Evolutionary conservation across 2,888 invertebrate species (phyloP), one percentile per base, ranked within the genome.

Genomic region (Cheilosia vulpina): DNA sequence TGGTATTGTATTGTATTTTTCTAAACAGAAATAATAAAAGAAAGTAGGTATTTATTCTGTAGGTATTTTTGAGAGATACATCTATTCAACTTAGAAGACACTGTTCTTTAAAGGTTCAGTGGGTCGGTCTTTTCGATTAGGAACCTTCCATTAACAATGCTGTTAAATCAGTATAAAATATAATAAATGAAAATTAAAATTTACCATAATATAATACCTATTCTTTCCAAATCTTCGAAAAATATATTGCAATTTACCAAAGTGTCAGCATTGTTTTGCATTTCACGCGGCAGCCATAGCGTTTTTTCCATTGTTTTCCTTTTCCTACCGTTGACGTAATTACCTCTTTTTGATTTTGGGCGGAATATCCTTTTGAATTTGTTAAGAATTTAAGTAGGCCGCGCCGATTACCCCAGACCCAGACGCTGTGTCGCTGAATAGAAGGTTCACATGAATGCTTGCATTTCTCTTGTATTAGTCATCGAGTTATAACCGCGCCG

Each of bases 221-320:
- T 27, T 27, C 27, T 0, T 27, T 27, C 2, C 0, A 38, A 27
- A 24, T 7, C 0, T 13, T 27, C 11, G 13, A 43, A 60, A 41
- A 50, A n/a, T 0, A 11, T 21, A 43, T n/a, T 15, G 4, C 13
- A 19, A 19, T 11, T 47, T 3, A 3, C 2, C 27, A 21, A 65
- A 78, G 69, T 71, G 78, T 69, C 78, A 78, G 17, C 69, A 69
- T 63, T 63, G 55, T 34, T 72, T 53, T 17, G 7, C 1, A 45
- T 11, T 21, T 17, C 21, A 38, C 19, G 53, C 68, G 77, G 17
- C 62, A 45, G 68, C 62, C 77, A 77, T 77, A 53, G 45, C 45
- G 58, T 53, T 57, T 71, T 21, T 65, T 27, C 4, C 21, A n/a
- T 43, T 27, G 9, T 63, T 57, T 78, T 78, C 69, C 78, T 71